Evolutionary conservation across 2,888 invertebrate genomes (phyloP).

Genomic region (Sarcophaga carnaria): DNA sequence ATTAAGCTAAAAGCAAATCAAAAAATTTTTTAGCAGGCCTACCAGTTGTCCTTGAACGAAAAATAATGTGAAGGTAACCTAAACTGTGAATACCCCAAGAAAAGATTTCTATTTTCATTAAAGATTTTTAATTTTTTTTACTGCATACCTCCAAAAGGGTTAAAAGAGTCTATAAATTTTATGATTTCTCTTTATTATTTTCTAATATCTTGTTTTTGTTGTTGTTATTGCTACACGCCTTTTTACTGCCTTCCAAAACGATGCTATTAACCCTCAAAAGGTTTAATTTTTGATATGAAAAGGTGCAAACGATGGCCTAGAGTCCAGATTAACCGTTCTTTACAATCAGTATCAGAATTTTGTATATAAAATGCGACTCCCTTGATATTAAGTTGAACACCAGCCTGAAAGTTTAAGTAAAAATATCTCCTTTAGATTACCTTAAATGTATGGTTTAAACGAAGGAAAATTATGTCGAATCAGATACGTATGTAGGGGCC

Average conservation of each 20-base stretch:
- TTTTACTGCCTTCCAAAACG: background rate
- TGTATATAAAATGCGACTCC: too few species aligned
- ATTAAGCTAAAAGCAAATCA: too few species aligned
- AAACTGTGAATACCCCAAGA: background rate
- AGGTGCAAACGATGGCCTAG: too few species aligned
- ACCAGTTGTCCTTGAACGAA: too few species aligned
- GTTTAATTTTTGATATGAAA: background rate
- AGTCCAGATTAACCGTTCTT: too few species aligned
- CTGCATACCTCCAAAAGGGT: background rate
- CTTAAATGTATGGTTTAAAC: rapidly evolving
- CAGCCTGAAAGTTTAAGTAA: too few species aligned
- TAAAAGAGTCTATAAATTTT: background rate
- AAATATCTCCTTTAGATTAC: too few species aligned
- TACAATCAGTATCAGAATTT: too few species aligned
- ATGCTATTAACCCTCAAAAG: slow-evolving; percentile 10
- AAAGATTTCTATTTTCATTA: background rate
- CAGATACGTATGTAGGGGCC: too few species aligned
- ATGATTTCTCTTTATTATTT: slow-evolving; percentile 4
- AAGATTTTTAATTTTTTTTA: slow-evolving; percentile 5
- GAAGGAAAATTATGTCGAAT: too few species aligned
- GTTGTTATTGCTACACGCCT: background rate
- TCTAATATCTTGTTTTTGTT: background rate
- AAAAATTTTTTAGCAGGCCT: too few species aligned
- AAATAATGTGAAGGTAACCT: background rate
- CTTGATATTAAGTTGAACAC: too few species aligned